These are phyloP conservation scores for Sanderia malayensis DNA, from an alignment of 30 jellyfish, hydroid and myxozoan species.

Conservation along the genomic window DNA sequence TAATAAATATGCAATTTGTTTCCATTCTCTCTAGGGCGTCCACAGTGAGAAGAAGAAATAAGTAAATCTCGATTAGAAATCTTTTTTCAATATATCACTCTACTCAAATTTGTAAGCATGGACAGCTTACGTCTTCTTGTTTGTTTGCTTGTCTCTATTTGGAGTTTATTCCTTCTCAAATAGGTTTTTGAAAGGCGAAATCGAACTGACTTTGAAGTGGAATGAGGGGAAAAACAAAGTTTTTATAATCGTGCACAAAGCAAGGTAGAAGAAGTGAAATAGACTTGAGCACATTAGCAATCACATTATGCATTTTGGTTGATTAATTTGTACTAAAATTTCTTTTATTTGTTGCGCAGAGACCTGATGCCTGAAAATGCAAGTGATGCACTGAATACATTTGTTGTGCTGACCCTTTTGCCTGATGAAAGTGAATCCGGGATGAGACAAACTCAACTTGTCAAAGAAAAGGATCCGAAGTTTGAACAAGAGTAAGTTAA, in stretches of 20 bases:
- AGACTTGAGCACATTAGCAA: no score
- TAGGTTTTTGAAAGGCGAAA: slow-evolving; percentile 37
- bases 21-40: no score
- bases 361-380: slow-evolving; percentile 26
- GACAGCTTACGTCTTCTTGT: no score
- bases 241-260: slow-evolving; percentile 19
- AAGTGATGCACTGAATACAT: slow-evolving; percentile 24
- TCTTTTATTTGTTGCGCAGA: no score
- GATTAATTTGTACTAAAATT: not conserved
- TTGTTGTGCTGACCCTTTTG: slow-evolving; percentile 14
- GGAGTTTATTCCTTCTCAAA: no score
- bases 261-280: no score
- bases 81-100: no score
- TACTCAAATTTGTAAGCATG: no score
- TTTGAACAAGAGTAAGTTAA: slow-evolving; percentile 41
- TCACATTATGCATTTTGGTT: not conserved
- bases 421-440: slow-evolving; percentile 62
- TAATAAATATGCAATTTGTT: no score
- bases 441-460: slow-evolving; percentile 29
- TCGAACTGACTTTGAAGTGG: slow-evolving; percentile 32
- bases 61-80: no score
- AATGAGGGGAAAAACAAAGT: slow-evolving; percentile 38
- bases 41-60: no score
- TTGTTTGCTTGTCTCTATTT: no score
- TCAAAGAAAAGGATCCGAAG: slow-evolving; percentile 52